Conservation (phyloP, 2,888 invertebrate species). For the Lomographa bimaculata region DNA sequence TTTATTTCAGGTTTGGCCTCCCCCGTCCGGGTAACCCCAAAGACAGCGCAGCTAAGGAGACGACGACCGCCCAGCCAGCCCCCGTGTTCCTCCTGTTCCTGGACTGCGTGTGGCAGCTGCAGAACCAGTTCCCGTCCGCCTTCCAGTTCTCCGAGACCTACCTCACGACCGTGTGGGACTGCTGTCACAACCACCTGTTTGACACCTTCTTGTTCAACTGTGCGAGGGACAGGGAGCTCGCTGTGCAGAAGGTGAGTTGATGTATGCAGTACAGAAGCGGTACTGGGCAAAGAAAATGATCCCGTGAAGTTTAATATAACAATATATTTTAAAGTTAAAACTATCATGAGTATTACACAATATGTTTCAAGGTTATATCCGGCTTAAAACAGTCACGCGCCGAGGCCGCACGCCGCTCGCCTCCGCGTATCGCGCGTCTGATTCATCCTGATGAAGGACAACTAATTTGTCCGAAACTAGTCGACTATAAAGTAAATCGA, state of each 20-base stretch:
- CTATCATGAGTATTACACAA: no score
- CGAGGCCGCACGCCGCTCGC: no score
- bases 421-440: no score
- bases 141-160: constrained; percentile 97
- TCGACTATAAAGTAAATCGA: no score
- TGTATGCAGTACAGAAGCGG: no score
- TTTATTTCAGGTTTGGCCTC: constrained; percentile 88
- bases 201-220: constrained; percentile 97
- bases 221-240: constrained; percentile 88
- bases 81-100: constrained; percentile 96
- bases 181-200: constrained; percentile 93
- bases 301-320: no score
- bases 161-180: constrained; percentile 96
- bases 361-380: no score
- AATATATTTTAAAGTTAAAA: no score
- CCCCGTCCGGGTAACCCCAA: constrained; percentile 84
- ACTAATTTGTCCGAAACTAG: no score
- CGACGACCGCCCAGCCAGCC: constrained; percentile 77
- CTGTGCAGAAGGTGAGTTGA: constrained; percentile 66
- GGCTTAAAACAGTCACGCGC: no score
- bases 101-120: constrained; percentile 96
- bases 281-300: no score
- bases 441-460: no score
- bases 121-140: constrained; percentile 93
- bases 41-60: constrained; percentile 60